Base-by-base conservation (phyloP, 2,113 vertebrate species). In the Pleuronectes platessa region DNA sequence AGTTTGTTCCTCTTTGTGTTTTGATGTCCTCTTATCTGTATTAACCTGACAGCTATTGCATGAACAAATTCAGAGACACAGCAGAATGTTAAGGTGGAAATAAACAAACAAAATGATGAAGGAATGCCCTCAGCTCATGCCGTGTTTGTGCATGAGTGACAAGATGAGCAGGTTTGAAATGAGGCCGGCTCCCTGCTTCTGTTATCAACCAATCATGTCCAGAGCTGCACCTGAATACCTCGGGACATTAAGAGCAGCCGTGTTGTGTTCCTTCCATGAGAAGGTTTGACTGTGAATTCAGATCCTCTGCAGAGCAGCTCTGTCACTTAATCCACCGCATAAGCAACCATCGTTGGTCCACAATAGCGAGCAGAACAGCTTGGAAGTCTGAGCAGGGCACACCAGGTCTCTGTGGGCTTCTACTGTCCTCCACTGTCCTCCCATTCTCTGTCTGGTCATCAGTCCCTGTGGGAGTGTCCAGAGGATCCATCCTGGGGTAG, bases 401-500 rank as follows among this genome's bases (percentile, higher is more conserved):
- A 5, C 81, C 71, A 53, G 63, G 86, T 91, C 91, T 91, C 92
- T 84, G 78, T 59, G 85, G 92, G 78, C 78, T 69, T 74, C 79
- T 61, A 49, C 85, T 88, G 78, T 88, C 80, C 78, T 83, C 87
- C 51, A 59, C 68, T 42, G 71, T 78, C 69, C 67, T 79, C 82
- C 83, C 67, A 58, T 84, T 84, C 71, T 81, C 90, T 86, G 76
- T 90, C 85, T 86, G 88, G 84, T 88, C 89, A 88, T 76, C 84
- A 26, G 81, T 88, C 89, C 89, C 86, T 75, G 59, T 90, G 93
- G 92, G 88, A 89, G 79, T 62, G 86, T 91, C 90, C 89, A 91
- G 80, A 72, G 82, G 79, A 89, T 78, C 80, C 84, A 88, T 91
- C 79, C 88, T 82, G 86, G 65, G 74, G 86, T 68, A 87, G 74